phyloP scores from a whole-genome alignment of 92 coral and sea anemone genomes.

The Umimayanthus kanabou region DNA sequence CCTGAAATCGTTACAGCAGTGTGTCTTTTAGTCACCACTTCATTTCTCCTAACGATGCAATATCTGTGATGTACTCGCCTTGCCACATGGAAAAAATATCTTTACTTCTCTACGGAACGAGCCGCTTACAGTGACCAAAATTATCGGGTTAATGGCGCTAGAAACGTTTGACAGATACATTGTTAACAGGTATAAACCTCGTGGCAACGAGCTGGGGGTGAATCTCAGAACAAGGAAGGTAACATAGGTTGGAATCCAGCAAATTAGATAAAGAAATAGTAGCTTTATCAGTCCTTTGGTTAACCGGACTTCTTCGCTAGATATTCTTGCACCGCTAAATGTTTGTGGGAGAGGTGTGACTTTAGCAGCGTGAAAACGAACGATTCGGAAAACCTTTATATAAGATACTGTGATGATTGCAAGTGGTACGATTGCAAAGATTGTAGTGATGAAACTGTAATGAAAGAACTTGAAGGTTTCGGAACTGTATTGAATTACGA shows the following conservation, averaged over 20 bases:
- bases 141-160: slow-evolving; percentile 7
- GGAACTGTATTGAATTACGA: slow-evolving; percentile 1
- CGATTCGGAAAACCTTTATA: slow-evolving; percentile 22
- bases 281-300: not conserved
- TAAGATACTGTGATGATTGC: slow-evolving; percentile 18
- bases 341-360: not conserved
- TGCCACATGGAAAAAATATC: not conserved
- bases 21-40: not conserved
- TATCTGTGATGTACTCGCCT: not conserved
- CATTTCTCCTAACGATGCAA: not conserved
- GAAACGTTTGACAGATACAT: slow-evolving; percentile 9
- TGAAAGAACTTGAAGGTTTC: slow-evolving; percentile 24
- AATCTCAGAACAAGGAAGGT: slow-evolving; percentile 15
- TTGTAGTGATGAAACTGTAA: slow-evolving; percentile 27
- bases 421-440: slow-evolving; percentile 27
- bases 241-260: slow-evolving; percentile 16
- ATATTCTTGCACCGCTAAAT: not conserved
- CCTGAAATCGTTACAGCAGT: no score
- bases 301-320: slow-evolving; percentile 13
- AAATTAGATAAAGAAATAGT: slow-evolving; percentile 1
- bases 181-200: not conserved
- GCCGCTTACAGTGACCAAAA: not conserved
- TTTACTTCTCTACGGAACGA: slow-evolving; percentile 16
- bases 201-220: not conserved
- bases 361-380: slow-evolving; percentile 19